Conservation (phyloP, 2,888 invertebrate genomes). For the Auanema sp. region DNA sequence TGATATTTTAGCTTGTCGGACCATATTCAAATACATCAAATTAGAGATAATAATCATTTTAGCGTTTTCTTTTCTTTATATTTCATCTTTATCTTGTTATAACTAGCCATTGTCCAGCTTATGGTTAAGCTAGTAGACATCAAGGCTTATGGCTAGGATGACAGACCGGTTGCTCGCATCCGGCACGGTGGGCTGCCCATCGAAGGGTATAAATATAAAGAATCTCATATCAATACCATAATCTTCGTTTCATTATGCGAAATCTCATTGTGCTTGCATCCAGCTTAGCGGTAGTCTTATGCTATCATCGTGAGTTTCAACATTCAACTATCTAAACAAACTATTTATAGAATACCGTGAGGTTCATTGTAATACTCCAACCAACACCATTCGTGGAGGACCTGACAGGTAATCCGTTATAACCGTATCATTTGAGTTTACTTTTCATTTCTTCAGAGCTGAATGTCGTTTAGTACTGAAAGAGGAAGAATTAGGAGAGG, state of each 20-base stretch:
- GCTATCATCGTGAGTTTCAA: slow-evolving; percentile 11
- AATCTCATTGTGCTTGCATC: slow-evolving; percentile 10
- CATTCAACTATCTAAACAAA: not conserved
- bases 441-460: slow-evolving; percentile 20
- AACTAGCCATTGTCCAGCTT: too few relatives aligned
- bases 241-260: not conserved
- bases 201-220: too few relatives aligned
- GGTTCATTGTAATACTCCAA: slow-evolving; percentile 59
- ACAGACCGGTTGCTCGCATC: too few relatives aligned
- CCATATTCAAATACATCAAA: too few relatives aligned
- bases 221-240: too few relatives aligned
- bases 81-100: too few relatives aligned
- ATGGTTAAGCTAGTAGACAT: too few relatives aligned
- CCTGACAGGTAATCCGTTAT: slow-evolving; percentile 29
- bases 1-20: too few relatives aligned
- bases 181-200: too few relatives aligned
- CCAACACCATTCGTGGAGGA: slow-evolving; percentile 54
- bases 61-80: too few relatives aligned
- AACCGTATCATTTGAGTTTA: not conserved
- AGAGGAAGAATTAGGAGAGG: slow-evolving; percentile 51
- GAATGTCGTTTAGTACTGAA: slow-evolving; percentile 59
- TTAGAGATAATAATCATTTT: too few relatives aligned
- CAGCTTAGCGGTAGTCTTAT: slow-evolving; percentile 18
- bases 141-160: too few relatives aligned
- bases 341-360: slow-evolving; percentile 55